phyloP scores from a whole-genome alignment of 2,888 invertebrate genomes.

The Entomobrya proxima region DNA sequence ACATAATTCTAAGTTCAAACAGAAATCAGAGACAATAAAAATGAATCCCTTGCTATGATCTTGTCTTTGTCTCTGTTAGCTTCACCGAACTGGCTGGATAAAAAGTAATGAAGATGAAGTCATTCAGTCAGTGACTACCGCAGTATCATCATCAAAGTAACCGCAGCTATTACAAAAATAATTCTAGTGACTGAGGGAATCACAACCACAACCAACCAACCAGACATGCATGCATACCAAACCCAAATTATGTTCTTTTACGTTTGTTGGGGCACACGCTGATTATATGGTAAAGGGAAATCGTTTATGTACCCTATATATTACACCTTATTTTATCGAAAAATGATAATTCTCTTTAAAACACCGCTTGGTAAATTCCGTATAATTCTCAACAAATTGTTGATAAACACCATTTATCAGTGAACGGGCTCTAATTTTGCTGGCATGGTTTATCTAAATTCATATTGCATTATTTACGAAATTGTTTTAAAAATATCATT shows the following conservation, averaged over 20 bases:
- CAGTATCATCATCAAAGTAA: slow-evolving; percentile 45
- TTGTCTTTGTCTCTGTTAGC: slow-evolving; percentile 20
- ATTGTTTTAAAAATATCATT: too few relatives aligned
- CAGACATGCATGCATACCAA: slow-evolving; percentile 10
- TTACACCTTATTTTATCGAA: background rate
- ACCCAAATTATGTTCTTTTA: background rate
- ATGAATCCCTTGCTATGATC: slow-evolving; percentile 40
- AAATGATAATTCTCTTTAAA: background rate
- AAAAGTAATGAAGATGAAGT: slow-evolving; percentile 66
- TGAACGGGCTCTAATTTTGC: too few relatives aligned
- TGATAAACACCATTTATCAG: too few relatives aligned
- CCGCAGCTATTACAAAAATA: too few relatives aligned
- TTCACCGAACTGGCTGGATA: slow-evolving; percentile 30
- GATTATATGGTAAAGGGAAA: background rate
- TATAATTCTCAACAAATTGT: background rate
- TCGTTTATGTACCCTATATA: background rate
- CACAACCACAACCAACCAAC: slow-evolving; percentile 11
- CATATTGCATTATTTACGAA: too few relatives aligned
- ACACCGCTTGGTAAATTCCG: background rate
- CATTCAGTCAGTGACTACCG: slow-evolving; percentile 63
- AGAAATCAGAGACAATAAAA: slow-evolving; percentile 53
- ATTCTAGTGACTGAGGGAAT: too few relatives aligned
- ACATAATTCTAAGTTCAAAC: background rate
- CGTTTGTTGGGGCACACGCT: background rate
- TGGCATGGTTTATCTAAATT: too few relatives aligned